These are phyloP conservation scores for Chaenodraco wilsoni DNA, from an alignment of 2,797 vertebrate genomes.

Conservation along the genomic window DNA sequence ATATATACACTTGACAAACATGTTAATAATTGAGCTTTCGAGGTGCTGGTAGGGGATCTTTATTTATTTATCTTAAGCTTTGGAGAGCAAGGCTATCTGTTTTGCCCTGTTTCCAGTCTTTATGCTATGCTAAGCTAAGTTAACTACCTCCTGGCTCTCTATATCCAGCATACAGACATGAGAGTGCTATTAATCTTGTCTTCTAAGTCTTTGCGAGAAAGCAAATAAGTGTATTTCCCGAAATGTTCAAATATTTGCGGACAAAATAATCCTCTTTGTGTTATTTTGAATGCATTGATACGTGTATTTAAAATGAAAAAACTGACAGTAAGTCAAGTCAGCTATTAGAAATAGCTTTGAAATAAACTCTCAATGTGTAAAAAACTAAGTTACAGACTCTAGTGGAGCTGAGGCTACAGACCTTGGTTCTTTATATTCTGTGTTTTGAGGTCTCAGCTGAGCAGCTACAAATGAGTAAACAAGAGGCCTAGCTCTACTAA, in stretches of 20 bases:
- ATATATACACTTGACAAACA: too few species aligned
- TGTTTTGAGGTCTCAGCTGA: conserved; percentile 19
- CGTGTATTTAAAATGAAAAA: neutral
- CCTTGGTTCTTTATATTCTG: neutral
- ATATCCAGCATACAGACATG: neutral
- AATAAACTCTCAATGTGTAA: neutral
- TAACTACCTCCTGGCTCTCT: neutral
- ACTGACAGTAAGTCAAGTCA: too few species aligned
- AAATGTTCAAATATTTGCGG: neutral
- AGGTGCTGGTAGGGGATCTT: neutral
- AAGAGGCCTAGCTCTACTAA: conserved; percentile 28
- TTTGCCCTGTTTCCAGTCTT: neutral
- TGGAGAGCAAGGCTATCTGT: neutral
- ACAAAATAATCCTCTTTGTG: neutral
- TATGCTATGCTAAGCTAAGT: neutral
- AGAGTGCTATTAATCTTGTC: neutral
- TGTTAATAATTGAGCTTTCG: neutral
- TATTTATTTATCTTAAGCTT: neutral
- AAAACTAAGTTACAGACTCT: conserved; percentile 8
- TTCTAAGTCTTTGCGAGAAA: neutral
- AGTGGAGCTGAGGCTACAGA: neutral
- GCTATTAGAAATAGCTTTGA: neutral
- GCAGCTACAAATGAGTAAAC: conserved; percentile 22
- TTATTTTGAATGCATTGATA: neutral
- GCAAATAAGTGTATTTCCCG: neutral